Conservation (phyloP, 2,113 vertebrate species). For the Myotis brandtii region DNA sequence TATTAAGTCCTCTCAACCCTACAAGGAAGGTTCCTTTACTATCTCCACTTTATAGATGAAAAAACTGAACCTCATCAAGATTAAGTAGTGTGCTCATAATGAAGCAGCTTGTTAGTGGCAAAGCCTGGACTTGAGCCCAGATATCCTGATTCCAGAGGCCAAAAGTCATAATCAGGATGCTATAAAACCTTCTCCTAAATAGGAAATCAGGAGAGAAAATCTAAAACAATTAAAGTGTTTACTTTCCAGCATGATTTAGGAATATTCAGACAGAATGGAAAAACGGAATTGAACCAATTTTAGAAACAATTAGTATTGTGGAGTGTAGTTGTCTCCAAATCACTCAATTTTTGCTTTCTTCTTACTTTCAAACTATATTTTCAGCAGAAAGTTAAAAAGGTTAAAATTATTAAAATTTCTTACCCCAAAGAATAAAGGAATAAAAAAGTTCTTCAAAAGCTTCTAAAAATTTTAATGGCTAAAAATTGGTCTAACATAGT, state of each 20-base stretch:
- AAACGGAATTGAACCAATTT: neutral
- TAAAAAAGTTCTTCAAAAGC: neutral
- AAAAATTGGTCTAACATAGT: neutral
- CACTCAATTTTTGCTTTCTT: neutral
- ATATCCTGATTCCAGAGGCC: neutral
- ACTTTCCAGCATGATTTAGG: neutral
- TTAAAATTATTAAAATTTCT: neutral
- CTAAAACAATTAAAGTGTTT: constrained; percentile 10
- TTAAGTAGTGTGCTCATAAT: constrained; percentile 5
- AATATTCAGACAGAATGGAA: neutral
- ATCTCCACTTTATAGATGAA: too few species aligned
- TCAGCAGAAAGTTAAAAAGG: neutral
- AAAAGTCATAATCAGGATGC: neutral
- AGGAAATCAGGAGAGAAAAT: neutral
- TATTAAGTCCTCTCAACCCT: neutral
- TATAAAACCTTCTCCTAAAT: neutral
- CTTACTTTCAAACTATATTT: neutral
- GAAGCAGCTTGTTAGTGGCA: neutral
- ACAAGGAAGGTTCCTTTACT: neutral
- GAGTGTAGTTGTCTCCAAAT: neutral
- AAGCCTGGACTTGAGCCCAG: neutral
- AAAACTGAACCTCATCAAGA: neutral
- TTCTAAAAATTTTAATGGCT: neutral
- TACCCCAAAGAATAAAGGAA: neutral
- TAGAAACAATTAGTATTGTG: neutral